phyloP scores from a whole-genome alignment of 2,113 vertebrate species.

The Carassius auratus region DNA sequence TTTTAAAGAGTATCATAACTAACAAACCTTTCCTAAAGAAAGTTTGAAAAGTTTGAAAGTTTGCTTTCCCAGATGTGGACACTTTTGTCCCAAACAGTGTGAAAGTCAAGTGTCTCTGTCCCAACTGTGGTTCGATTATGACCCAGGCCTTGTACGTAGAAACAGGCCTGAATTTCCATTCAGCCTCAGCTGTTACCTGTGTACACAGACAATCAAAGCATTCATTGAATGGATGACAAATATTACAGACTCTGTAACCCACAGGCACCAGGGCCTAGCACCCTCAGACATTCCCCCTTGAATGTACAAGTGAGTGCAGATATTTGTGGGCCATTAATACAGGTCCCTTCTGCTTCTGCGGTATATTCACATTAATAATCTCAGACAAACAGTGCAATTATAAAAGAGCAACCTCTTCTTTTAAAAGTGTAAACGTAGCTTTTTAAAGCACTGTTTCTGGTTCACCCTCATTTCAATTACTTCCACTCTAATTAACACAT shows the following conservation, averaged over 20 bases:
- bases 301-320: conserved; percentile 3
- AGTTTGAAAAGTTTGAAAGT: too few relatives aligned
- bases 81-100: background rate
- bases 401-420: conserved; percentile 29
- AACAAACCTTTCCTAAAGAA: background rate
- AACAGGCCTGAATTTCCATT: background rate
- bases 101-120: background rate
- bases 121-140: background rate
- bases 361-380: conserved; percentile 49
- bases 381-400: conserved; percentile 46
- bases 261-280: background rate
- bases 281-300: background rate
- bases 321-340: conserved; percentile 16
- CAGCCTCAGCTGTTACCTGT: background rate
- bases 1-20: too few relatives aligned
- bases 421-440: conserved; percentile 40
- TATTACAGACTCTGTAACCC: background rate
- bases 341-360: conserved; percentile 3
- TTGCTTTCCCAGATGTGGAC: background rate
- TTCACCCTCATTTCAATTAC: conserved; percentile 23
- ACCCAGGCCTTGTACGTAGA: background rate
- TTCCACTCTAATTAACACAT: conserved; percentile 42
- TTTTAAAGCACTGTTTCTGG: conserved; percentile 7
- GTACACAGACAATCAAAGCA: background rate
- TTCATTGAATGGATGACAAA: too few relatives aligned